phyloP scores from a whole-genome alignment of 2,113 vertebrate genomes.

The Echinops telfairi region DNA sequence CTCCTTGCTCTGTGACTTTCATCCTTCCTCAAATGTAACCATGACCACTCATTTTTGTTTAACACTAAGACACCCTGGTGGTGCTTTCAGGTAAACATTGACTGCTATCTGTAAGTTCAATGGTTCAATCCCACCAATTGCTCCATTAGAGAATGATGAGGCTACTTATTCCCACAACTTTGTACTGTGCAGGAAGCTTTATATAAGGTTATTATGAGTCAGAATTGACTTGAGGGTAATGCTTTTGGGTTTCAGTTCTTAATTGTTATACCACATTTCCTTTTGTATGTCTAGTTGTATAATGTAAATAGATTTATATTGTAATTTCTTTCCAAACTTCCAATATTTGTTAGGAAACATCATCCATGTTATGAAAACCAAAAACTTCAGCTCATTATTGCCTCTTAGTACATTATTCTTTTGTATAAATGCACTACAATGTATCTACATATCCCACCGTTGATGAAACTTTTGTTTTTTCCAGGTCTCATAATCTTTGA shows the following conservation, averaged over 20 bases:
- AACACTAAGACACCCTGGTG: no score
- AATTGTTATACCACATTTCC: not conserved
- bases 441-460: not conserved
- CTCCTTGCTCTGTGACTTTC: not conserved
- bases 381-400: not conserved
- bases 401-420: not conserved
- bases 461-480: not conserved
- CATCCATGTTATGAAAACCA: not conserved
- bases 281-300: not conserved
- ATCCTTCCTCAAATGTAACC: not conserved
- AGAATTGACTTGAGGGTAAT: no score
- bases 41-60: not conserved
- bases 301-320: not conserved
- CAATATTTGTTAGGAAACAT: not conserved
- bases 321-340: not conserved
- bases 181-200: no score
- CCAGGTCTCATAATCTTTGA: not conserved
- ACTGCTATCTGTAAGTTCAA: no score
- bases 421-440: not conserved
- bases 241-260: no score
- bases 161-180: no score
- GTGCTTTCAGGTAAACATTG: no score
- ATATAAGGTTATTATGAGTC: no score
- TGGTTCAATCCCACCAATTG: no score
- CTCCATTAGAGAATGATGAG: no score